A percentile compares a stretch with the other conserved stretches of the same genome.
These are phyloP conservation scores for Physocephala rufipes DNA, from an alignment of 2,888 invertebrate genomes.

Conservation along the genomic window DNA sequence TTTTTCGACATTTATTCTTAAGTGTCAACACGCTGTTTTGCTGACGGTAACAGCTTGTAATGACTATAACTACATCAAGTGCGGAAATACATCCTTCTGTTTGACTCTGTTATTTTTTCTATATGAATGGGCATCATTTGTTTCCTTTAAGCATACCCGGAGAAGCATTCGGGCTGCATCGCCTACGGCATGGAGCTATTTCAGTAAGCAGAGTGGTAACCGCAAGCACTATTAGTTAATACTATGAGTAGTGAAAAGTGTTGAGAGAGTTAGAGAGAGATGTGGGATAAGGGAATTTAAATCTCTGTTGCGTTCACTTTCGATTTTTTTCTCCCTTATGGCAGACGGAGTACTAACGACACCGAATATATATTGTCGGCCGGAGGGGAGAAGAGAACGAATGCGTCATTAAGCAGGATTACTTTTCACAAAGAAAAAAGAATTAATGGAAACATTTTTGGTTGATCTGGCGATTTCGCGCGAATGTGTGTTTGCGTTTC, in stretches of 20 bases:
- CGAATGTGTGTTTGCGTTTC: conserved; percentile 18
- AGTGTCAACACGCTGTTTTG: conserved; percentile 34
- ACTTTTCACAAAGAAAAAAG: neutral
- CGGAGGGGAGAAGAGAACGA: no score
- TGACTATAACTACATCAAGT: neutral
- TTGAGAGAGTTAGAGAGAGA: neutral
- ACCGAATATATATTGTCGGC: neutral
- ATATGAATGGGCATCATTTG: neutral
- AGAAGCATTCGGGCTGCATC: no score
- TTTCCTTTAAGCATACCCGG: no score
- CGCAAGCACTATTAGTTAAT: conserved; percentile 25
- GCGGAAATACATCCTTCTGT: neutral
- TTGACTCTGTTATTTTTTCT: neutral
- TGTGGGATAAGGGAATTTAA: neutral
- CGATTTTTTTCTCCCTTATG: conserved; percentile 23
- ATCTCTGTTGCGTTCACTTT: conserved; percentile 30
- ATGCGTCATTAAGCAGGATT: conserved; percentile 24
- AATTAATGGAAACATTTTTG: neutral
- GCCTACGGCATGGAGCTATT: no score
- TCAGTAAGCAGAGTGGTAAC: neutral
- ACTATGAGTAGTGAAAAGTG: no score
- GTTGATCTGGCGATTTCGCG: neutral
- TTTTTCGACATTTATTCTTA: conserved; percentile 28
- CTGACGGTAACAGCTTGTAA: conserved; percentile 8
- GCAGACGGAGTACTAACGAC: neutral